phyloP scores from a whole-genome alignment of 2,797 vertebrate genomes.

The Onychomys leucogaster region DNA sequence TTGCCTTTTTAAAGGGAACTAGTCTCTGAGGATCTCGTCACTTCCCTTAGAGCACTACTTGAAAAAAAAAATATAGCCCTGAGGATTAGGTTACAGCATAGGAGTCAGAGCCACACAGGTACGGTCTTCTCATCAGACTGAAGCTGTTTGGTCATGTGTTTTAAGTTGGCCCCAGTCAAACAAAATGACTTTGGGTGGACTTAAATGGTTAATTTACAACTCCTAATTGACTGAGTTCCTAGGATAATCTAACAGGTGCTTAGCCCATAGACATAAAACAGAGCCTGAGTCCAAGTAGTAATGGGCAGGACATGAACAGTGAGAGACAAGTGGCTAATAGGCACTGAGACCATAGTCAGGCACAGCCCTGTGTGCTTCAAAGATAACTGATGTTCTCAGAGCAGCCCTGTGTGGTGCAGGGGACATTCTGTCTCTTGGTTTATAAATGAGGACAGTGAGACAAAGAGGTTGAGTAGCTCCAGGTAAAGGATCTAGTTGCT shows the following conservation, averaged over 20 bases:
- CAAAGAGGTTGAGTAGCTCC: neutral
- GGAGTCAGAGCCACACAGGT: neutral
- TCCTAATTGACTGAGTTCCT: neutral
- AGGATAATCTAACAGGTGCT: neutral
- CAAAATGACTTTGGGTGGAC: neutral
- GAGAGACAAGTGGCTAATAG: neutral
- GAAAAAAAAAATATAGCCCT: neutral
- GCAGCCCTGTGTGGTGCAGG: neutral
- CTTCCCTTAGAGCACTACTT: neutral
- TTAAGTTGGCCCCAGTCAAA: neutral
- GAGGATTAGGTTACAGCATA: neutral
- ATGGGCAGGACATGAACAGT: neutral
- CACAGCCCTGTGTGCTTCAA: neutral
- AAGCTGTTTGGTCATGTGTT: neutral
- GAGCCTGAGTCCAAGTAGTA: neutral
- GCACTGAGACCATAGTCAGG: neutral
- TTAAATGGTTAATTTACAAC: neutral
- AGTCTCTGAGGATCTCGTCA: neutral
- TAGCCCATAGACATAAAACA: neutral
- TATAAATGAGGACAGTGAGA: neutral
- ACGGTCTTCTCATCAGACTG: neutral
- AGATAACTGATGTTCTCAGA: neutral
- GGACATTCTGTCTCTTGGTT: neutral
- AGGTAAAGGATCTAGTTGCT: neutral
- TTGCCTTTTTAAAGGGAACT: neutral